Conservation (phyloP, 2,797 vertebrate genomes). For the Threskiornis aethiopicus region DNA sequence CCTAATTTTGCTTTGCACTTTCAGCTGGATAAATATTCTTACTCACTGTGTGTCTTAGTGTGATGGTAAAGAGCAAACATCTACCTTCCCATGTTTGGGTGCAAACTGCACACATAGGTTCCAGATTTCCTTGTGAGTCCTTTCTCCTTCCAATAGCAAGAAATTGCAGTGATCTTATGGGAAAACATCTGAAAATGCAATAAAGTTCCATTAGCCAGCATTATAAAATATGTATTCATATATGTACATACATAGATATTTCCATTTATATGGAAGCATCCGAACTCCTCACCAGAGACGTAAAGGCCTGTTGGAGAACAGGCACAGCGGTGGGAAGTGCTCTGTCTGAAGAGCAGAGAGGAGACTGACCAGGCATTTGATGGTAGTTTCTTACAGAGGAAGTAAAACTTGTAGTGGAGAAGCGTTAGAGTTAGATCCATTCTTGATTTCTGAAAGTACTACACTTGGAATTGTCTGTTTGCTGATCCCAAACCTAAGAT, state of each 20-base stretch:
- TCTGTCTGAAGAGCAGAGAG: not conserved
- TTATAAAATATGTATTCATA: not conserved
- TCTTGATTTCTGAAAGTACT: not conserved
- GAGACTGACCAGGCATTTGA: not conserved
- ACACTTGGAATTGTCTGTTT: not conserved
- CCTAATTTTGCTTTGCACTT: not conserved
- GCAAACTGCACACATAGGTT: not conserved
- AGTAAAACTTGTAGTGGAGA: not conserved
- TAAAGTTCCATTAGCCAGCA: not conserved
- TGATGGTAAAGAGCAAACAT: not conserved
- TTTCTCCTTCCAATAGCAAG: not conserved
- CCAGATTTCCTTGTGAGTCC: not conserved
- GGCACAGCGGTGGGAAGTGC: not conserved
- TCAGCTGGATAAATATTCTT: not conserved
- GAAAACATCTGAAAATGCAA: not conserved
- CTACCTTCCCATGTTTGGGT: not conserved
- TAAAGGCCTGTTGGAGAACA: not conserved
- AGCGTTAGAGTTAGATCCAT: not conserved
- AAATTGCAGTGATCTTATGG: not conserved
- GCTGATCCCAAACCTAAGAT: not conserved
- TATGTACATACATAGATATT: fast-evolving
- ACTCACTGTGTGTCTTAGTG: not conserved
- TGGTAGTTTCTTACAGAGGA: not conserved
- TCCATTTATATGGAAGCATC: not conserved
- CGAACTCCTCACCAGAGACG: not conserved